These are phyloP conservation scores for Aplysina aerophoba DNA, from an alignment of 37 sponge, comb jelly and placozoan species.

Conservation along the genomic window DNA sequence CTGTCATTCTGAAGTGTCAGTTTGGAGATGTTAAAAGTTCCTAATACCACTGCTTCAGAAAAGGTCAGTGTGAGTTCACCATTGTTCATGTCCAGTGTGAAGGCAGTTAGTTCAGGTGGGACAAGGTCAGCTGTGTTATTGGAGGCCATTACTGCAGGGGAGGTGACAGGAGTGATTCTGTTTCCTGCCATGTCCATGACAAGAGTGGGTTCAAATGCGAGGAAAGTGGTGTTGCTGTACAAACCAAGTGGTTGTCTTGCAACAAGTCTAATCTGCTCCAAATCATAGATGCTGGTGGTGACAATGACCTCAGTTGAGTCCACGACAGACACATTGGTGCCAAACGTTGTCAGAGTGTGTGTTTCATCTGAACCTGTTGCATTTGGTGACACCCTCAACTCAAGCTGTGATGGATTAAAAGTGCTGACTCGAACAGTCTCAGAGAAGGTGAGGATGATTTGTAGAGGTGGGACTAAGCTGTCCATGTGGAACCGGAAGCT, in stretches of 20 bases:
- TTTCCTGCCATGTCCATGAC: conserved; percentile 78
- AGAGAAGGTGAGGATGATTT: conserved; percentile 83
- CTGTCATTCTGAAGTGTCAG: conserved; percentile 68
- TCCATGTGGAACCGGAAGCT: conserved; percentile 81
- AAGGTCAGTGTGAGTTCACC: conserved; percentile 68
- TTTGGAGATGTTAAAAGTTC: conserved; percentile 48
- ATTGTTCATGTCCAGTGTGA: conserved; percentile 63
- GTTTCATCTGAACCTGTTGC: not conserved
- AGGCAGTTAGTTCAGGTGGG: conserved; percentile 68
- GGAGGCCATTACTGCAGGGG: conserved; percentile 37
- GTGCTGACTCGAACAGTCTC: conserved; percentile 77
- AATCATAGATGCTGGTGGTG: conserved; percentile 62
- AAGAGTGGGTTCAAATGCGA: conserved; percentile 53
- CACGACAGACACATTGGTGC: conserved; percentile 52
- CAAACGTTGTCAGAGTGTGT: conserved; percentile 57
- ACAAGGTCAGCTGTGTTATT: conserved; percentile 76
- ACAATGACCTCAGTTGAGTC: conserved; percentile 83
- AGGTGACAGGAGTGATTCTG: conserved; percentile 39
- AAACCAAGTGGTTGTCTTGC: conserved; percentile 76
- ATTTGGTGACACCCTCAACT: conserved; percentile 30
- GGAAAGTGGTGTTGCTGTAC: conserved; percentile 45
- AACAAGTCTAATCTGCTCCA: conserved; percentile 63
- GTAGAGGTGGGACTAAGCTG: conserved; percentile 78
- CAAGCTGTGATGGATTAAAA: conserved; percentile 57
- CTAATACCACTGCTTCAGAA: conserved; percentile 66